Evolutionary conservation across 2,113 vertebrate genomes (phyloP).

Genomic region (Caretta caretta): DNA sequence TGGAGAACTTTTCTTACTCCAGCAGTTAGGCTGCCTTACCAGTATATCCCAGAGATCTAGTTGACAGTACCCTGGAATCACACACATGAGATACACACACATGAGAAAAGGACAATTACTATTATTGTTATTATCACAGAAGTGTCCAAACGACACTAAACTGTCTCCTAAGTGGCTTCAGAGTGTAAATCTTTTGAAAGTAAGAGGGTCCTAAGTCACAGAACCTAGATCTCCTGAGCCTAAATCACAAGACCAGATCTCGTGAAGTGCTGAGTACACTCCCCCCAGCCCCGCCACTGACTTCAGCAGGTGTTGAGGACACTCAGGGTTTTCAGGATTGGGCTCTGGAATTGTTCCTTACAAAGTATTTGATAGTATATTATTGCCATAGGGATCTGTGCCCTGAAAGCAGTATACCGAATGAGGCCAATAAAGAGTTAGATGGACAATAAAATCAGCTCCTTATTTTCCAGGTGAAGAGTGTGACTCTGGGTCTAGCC

Average conservation of each 20-base stretch:
- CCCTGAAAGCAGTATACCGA: not conserved
- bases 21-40: not conserved
- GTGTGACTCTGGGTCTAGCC: fast-evolving
- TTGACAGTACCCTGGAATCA: not conserved
- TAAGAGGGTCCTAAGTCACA: not conserved
- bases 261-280: not conserved
- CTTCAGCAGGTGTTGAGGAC: not conserved
- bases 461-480: not conserved
- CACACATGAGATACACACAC: not conserved
- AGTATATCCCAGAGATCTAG: fast-evolving
- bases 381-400: not conserved
- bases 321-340: not conserved
- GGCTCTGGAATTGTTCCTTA: not conserved
- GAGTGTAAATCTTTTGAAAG: not conserved
- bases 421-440: not conserved
- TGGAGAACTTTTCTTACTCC: fast-evolving
- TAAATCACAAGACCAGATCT: not conserved
- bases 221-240: not conserved
- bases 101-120: not conserved
- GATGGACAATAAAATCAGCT: not conserved
- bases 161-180: not conserved
- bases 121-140: not conserved
- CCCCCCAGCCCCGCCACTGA: not conserved
- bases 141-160: not conserved
- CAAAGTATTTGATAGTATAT: not conserved